These are phyloP conservation scores for Bombus vancouverensis DNA, from an alignment of 1,140 invertebrate genomes.

Conservation along the genomic window DNA sequence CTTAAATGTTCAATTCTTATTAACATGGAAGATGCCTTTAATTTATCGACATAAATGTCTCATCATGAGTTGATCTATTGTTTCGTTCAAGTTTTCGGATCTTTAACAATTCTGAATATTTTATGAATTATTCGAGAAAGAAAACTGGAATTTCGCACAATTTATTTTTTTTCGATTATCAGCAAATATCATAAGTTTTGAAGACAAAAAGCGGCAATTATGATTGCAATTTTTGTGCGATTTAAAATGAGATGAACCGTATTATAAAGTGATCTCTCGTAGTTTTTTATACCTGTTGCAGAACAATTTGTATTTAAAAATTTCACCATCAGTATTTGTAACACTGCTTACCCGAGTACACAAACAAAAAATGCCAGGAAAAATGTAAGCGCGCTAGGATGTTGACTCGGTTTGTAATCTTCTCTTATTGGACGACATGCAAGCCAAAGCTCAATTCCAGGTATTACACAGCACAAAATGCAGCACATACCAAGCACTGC, in stretches of 20 bases:
- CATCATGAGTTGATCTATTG: not conserved
- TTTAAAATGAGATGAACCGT: no score
- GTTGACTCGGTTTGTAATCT: constrained; percentile 74
- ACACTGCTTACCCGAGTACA: constrained; percentile 73
- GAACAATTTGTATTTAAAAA: not conserved
- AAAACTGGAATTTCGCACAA: not conserved
- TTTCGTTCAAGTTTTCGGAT: no score
- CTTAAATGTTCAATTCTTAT: no score
- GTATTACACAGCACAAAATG: constrained; percentile 77
- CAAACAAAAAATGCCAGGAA: constrained; percentile 71
- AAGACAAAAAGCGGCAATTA: no score
- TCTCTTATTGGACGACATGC: constrained; percentile 76
- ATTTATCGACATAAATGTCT: no score
- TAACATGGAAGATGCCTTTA: no score
- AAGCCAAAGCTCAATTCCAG: constrained; percentile 78
- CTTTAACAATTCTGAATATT: not conserved
- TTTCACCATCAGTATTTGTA: not conserved
- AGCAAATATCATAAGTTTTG: no score
- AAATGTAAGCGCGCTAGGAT: constrained; percentile 73
- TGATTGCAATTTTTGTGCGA: no score
- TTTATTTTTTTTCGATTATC: not conserved
- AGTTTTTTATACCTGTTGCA: not conserved
- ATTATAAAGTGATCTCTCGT: not conserved
- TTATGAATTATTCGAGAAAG: not conserved
- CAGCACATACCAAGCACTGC: constrained; percentile 72